Conservation (phyloP, 2,888 invertebrate species). For the Sphinx pinastri region DNA sequence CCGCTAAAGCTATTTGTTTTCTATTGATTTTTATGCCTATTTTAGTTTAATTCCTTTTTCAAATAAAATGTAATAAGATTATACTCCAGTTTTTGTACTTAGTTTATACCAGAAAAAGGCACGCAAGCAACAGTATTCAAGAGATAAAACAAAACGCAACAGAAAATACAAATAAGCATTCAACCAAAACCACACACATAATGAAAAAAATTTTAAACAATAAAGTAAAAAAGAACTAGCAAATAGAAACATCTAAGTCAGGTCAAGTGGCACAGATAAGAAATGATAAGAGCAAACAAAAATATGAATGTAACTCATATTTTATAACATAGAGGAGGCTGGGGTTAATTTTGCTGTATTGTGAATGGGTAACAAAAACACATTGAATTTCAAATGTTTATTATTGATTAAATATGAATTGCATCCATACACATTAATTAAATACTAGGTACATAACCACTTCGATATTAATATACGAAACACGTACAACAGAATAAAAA, state of each 20-base stretch:
- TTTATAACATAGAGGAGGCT: constrained; percentile 50
- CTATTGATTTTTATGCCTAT: no score
- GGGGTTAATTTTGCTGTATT: constrained; percentile 31
- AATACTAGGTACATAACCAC: constrained; percentile 27
- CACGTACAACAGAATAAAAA: not conserved
- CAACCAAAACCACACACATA: not conserved
- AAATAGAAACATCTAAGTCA: constrained; percentile 4
- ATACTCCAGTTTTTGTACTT: no score
- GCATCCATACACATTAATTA: constrained; percentile 67
- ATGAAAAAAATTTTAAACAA: not conserved
- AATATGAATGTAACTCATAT: constrained; percentile 83
- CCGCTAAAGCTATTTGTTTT: no score
- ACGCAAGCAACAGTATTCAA: not conserved
- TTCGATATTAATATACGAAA: not conserved
- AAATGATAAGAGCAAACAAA: constrained; percentile 34
- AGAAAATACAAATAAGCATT: not conserved
- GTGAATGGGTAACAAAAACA: constrained; percentile 57
- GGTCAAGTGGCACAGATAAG: constrained; percentile 23
- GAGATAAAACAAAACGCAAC: not conserved
- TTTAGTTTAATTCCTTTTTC: no score
- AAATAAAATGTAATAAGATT: no score
- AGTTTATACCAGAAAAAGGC: not conserved
- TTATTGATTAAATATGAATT: constrained; percentile 76
- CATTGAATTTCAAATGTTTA: constrained; percentile 71
- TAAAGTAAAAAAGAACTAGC: not conserved